Conservation (phyloP, 2,113 vertebrate species). For the Plotosus lineatus region DNA sequence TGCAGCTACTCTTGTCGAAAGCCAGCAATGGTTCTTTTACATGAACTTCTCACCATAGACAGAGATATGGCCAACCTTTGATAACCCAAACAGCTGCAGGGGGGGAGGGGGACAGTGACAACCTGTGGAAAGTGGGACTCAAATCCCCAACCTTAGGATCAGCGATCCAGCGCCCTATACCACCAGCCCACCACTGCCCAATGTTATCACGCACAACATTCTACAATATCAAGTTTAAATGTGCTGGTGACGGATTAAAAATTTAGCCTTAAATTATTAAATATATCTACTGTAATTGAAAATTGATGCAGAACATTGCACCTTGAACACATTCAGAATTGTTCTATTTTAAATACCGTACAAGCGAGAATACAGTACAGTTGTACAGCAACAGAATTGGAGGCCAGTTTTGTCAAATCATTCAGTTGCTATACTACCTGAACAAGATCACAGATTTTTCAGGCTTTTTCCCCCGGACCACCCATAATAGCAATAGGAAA, state of each 20-base stretch:
- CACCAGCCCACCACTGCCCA: too few species aligned
- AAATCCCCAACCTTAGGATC: too few species aligned
- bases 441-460: conserved; percentile 34
- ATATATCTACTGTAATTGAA: background rate
- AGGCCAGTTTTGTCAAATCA: conserved; percentile 31
- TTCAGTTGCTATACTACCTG: conserved; percentile 29
- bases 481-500: conserved; percentile 44
- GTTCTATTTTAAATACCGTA: background rate
- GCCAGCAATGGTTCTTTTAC: too few species aligned
- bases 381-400: conserved; percentile 13
- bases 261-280: background rate
- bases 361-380: conserved; percentile 36
- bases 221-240: background rate
- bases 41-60: too few species aligned
- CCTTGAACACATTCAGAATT: conserved; percentile 38
- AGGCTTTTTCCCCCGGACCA: conserved; percentile 39
- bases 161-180: too few species aligned
- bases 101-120: too few species aligned
- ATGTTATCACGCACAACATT: too few species aligned
- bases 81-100: too few species aligned
- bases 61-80: too few species aligned
- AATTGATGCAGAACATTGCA: background rate
- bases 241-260: background rate
- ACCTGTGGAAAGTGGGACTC: too few species aligned
- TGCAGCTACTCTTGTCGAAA: too few species aligned